A percentile compares a stretch with the other conserved stretches of the same genome.
Evolutionary conservation across 1,140 invertebrate species (phyloP).

Genomic region (Lordiphosa collinella): DNA sequence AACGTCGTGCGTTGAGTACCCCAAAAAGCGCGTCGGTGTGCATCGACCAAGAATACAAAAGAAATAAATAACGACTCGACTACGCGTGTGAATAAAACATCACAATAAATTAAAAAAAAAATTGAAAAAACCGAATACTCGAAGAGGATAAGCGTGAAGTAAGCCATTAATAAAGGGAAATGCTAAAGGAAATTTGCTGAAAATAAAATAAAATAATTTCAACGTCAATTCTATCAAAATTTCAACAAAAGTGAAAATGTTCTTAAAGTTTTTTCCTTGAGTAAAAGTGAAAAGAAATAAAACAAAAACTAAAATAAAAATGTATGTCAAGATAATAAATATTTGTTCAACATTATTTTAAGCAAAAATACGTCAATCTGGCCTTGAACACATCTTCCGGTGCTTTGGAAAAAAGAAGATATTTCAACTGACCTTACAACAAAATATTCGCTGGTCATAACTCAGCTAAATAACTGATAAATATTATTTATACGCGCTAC

Average conservation of each 20-base stretch:
- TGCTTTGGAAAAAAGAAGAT: conserved; percentile 1
- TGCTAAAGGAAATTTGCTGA: too few species aligned
- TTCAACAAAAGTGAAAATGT: background rate
- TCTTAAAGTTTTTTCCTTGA: background rate
- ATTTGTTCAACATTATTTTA: too few species aligned
- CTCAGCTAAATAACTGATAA: conserved; percentile 7
- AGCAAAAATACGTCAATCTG: background rate
- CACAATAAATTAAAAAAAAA: background rate
- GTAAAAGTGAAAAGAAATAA: background rate
- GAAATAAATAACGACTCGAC: conserved; percentile 7
- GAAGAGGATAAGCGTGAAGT: too few species aligned
- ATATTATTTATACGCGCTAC: background rate
- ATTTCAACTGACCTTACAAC: conserved; percentile 8
- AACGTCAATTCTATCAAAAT: too few species aligned
- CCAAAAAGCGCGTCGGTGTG: conserved; percentile 32
- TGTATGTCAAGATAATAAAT: background rate
- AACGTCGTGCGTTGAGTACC: conserved; percentile 73
- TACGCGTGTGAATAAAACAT: conserved; percentile 28
- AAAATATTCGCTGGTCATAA: conserved; percentile 29
- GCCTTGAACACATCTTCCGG: conserved; percentile 7
- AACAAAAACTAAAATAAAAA: background rate
- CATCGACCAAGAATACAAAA: conserved; percentile 14
- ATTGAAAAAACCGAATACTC: too few species aligned
- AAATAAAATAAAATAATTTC: background rate
- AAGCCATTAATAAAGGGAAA: too few species aligned